phyloP scores from a whole-genome alignment of 2,888 invertebrate genomes.

The Campoplex capitator region DNA sequence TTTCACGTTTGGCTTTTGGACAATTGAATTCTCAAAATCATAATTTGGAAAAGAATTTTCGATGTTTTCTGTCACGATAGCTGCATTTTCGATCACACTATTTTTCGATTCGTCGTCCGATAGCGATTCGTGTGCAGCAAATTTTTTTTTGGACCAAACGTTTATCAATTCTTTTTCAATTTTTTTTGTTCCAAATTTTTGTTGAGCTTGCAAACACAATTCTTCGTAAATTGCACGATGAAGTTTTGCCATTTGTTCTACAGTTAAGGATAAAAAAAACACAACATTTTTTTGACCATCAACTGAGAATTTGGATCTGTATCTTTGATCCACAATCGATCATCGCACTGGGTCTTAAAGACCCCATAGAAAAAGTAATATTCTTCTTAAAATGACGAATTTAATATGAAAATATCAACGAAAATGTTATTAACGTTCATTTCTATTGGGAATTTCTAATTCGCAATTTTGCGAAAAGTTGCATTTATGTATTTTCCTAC shows the following conservation, averaged over 20 bases:
- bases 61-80: background rate
- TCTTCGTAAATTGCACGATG: constrained; percentile 65
- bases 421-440: background rate
- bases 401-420: background rate
- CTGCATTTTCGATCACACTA: background rate
- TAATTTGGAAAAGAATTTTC: background rate
- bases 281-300: too few species aligned
- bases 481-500: constrained; percentile 57
- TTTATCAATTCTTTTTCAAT: background rate
- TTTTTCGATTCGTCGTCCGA: background rate
- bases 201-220: constrained; percentile 66
- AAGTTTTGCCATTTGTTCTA: constrained; percentile 70
- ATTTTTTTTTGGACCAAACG: background rate
- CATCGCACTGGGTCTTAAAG: too few species aligned
- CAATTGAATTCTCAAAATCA: background rate
- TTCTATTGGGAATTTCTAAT: background rate
- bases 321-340: too few species aligned
- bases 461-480: background rate
- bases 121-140: background rate
- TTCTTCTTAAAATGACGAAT: background rate
- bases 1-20: background rate
- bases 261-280: background rate
- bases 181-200: constrained; percentile 18
- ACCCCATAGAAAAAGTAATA: too few species aligned
- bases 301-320: too few species aligned